Evolutionary conservation across 2,888 invertebrate species (phyloP).

Genomic region (Megamerina dolium): DNA sequence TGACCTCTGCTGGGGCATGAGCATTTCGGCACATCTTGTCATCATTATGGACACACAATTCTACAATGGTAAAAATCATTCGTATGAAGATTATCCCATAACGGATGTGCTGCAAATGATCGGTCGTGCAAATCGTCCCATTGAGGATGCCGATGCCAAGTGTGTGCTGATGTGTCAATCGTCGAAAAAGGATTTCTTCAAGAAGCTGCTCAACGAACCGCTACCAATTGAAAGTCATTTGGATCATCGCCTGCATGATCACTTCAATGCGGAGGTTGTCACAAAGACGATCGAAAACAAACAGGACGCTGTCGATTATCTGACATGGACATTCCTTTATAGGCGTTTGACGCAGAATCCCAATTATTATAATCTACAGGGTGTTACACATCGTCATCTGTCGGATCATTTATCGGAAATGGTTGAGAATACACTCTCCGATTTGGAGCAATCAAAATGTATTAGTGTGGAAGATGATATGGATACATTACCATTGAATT

Average conservation of each 20-base stretch:
- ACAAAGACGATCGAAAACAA: slow-evolving; percentile 99
- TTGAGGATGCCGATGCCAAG: slow-evolving; percentile 86
- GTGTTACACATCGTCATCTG: slow-evolving; percentile 92
- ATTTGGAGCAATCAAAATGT: slow-evolving; percentile 94
- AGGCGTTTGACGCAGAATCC: slow-evolving; percentile 96
- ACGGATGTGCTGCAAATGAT: slow-evolving; percentile 98
- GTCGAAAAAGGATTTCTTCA: slow-evolving; percentile 97
- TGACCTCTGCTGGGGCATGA: slow-evolving; percentile 88
- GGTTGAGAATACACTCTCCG: slow-evolving; percentile 90
- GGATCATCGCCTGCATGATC: slow-evolving; percentile 96
- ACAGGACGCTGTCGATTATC: slow-evolving; percentile 98
- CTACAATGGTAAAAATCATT: slow-evolving; percentile 75
- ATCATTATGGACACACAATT: slow-evolving; percentile 95
- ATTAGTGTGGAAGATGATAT: slow-evolving; percentile 97
- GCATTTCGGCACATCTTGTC: slow-evolving; percentile 86
- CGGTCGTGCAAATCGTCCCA: slow-evolving; percentile 89
- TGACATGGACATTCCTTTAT: slow-evolving; percentile 99
- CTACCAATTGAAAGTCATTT: slow-evolving; percentile 96
- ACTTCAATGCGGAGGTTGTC: slow-evolving; percentile 99
- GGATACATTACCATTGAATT: slow-evolving; percentile 92
- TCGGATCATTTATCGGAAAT: slow-evolving; percentile 98
- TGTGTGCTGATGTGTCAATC: slow-evolving; percentile 95
- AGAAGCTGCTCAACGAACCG: slow-evolving; percentile 95
- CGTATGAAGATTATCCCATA: slow-evolving; percentile 96
- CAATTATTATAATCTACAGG: slow-evolving; percentile 97